Conservation (phyloP, 2,888 invertebrate species). For the Fissipunctia ypsillon region DNA sequence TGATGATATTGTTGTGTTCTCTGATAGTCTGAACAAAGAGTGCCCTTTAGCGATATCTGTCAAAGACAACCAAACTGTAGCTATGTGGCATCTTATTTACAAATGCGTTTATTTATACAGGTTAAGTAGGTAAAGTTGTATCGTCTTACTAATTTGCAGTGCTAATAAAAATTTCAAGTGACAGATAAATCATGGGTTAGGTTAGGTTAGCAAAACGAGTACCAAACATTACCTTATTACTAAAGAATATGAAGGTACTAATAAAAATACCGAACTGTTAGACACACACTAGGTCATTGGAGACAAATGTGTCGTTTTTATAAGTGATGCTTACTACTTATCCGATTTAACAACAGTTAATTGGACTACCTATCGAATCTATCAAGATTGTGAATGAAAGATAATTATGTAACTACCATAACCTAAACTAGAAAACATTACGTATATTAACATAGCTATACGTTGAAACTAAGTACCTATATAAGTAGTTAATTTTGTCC, state of each 20-base stretch:
- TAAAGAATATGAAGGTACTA: too few species aligned
- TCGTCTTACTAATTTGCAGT: background rate
- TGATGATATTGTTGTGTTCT: background rate
- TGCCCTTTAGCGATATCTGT: conserved; percentile 1
- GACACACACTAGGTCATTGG: too few species aligned
- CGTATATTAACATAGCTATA: background rate
- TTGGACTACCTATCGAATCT: background rate
- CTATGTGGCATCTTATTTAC: background rate
- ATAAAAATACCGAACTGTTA: too few species aligned
- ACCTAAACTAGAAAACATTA: too few species aligned
- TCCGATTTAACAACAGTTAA: background rate
- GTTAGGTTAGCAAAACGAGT: too few species aligned
- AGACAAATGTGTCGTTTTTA: too few species aligned
- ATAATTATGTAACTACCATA: background rate
- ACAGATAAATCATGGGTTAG: conserved; percentile 4
- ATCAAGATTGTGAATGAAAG: background rate
- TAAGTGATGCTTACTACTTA: too few species aligned
- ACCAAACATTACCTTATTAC: too few species aligned
- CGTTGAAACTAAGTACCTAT: background rate
- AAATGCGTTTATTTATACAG: background rate
- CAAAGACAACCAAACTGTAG: background rate
- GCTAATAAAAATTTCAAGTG: background rate
- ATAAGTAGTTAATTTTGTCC: background rate
- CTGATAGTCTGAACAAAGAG: background rate
- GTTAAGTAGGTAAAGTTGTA: conserved; percentile 2